Conservation (phyloP, 2,113 vertebrate species). For the Zonotrichia leucophrys region DNA sequence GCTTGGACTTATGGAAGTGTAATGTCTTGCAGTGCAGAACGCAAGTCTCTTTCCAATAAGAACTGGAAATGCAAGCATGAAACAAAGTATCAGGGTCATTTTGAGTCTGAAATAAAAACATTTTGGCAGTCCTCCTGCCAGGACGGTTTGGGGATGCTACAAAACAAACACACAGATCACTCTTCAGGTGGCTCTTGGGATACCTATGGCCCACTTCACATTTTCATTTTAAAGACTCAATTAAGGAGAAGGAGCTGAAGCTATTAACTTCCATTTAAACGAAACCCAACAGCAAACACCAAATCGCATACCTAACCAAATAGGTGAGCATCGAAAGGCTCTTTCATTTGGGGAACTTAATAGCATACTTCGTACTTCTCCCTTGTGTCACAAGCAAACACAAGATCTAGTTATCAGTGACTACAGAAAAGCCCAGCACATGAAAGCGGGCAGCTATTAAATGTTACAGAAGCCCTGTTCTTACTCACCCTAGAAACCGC, state of each 20-base stretch:
- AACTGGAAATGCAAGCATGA: rapidly evolving
- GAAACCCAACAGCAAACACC: background rate
- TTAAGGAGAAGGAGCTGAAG: background rate
- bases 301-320: background rate
- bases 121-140: background rate
- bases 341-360: background rate
- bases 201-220: background rate
- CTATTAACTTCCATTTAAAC: background rate
- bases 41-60: background rate
- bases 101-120: background rate
- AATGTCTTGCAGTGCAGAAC: background rate
- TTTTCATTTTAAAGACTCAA: background rate
- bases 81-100: background rate
- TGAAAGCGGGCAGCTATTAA: background rate
- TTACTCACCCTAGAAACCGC: background rate
- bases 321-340: rapidly evolving
- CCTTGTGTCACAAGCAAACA: background rate
- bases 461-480: background rate
- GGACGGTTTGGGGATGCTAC: background rate
- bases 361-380: rapidly evolving
- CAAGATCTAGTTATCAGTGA: background rate
- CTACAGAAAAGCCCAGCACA: background rate
- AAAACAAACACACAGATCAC: background rate
- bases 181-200: background rate
- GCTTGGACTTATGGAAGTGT: rapidly evolving